Base-by-base conservation (phyloP, 2,797 vertebrate genomes). In the Octomys mimax region DNA sequence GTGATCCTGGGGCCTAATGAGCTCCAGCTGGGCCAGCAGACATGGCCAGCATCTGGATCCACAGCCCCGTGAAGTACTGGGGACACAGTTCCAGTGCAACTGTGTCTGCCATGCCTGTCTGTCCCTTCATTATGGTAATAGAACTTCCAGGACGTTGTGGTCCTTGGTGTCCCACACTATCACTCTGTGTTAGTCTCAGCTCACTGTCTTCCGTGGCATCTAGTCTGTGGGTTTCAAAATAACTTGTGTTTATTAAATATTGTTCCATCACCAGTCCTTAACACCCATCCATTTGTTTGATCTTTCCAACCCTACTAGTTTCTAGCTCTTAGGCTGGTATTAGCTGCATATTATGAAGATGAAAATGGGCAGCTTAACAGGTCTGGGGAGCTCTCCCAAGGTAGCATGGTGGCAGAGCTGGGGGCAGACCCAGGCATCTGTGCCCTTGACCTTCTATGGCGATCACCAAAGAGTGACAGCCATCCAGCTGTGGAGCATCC, bases 1-100 rank as follows among this genome's bases (percentile, higher is more conserved):
- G 95, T 59, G 96, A 92, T 96, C 95, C 6, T n/a, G 68, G 39
- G 28, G 61, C 61, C 24, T 94, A 96, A 97, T 90, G 92, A 89
- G 89, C 70, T 66, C 95, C 93, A 91, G 95, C 85, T 94, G 94
- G 79, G 71, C 81, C 64, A 39, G 68, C 59, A 91, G 89, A 75
- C 54, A 81, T 77, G 62, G 79, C 82, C 86, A 75, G 82, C 88
- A 80, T 94, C 81, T 96, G 91, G 89, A 70, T 10, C 52, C 52
- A 1, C 2, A 39, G 36, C 78, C 42, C 78, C 89, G 89, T 42
- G 52, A 82, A 89, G 54, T 4, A 21, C 9, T 4, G 85, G 80
- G 31, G 87, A 85, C 89, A 39, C 16, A 77, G 49, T 49, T 81
- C 46, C 84, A 62, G 6, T 52, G 80, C 39, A 59, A 62, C 22